Evolutionary conservation across 2,888 invertebrate genomes (phyloP), one percentile per base, ranked within the genome.

Genomic region (Drosophila fulvimacula): DNA sequence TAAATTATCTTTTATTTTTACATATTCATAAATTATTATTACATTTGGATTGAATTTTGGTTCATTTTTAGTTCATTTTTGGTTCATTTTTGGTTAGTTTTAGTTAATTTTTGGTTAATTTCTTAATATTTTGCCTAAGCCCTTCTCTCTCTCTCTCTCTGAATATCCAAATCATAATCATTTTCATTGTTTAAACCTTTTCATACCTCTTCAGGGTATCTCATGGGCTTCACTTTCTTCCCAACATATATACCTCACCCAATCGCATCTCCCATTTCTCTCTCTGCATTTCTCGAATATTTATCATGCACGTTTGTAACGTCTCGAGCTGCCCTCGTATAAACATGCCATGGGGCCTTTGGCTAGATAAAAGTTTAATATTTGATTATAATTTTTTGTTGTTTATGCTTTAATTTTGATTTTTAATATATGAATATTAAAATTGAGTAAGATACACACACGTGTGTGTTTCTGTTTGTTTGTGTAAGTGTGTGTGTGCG

Each of bases 401-500:
- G 62, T 46, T 61, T 46, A 38, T 46, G 62, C 57, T 46, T 46
- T 57, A 46, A 57, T 57, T 61, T 61, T 61, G 44, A 46, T 30
- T 44, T n/a, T 30, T 46, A 61, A 46, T 61, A 46, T 61, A 46
- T 61, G 46, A 46, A 62, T 61, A 61, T 61, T 19, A 44, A 62
- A 17, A 21, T 10, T 32, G 34, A 11, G 44, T n/a, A 15, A 17
- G 17, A 13, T 36, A 13, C n/a, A 13, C 44, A 13, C 13, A 10
- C 7, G 21, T 24, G 13, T 24, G 42, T 17, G 17, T 32, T 30
- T 17, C 5, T 17, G 4, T 17, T 32, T 17, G 11, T 34, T 21
- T 5, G 11, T 17, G 21, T n/a, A 6, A 4, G 11, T 21, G 21
- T 6, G 11, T 34, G 21, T 4, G n/a, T 0, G 21, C 11, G 56